phyloP scores from a whole-genome alignment of 2,888 invertebrate genomes.

The Dendrolimus pini region DNA sequence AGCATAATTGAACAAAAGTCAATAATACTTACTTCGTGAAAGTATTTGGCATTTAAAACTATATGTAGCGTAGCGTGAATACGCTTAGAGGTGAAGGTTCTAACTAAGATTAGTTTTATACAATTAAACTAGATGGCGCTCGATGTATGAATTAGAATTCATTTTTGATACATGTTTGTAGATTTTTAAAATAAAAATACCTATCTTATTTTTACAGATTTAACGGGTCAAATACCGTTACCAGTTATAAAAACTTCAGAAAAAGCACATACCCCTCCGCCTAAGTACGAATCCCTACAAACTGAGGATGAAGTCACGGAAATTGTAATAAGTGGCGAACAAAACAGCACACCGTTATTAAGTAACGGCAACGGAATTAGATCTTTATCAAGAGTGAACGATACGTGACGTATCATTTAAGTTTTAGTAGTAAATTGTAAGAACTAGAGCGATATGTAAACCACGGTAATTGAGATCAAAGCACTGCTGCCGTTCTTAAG shows the following conservation, averaged over 20 bases:
- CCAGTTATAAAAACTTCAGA: constrained; percentile 29
- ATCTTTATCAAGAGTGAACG: constrained; percentile 24
- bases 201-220: constrained; percentile 33
- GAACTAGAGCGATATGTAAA: background rate
- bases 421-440: background rate
- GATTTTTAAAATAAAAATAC: too few relatives aligned
- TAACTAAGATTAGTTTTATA: too few relatives aligned
- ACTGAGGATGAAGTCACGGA: constrained; percentile 47
- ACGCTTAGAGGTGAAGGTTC: too few relatives aligned
- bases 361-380: constrained; percentile 20
- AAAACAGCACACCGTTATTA: constrained; percentile 32
- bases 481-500: too few relatives aligned
- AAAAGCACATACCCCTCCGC: constrained; percentile 44
- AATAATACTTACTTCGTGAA: too few relatives aligned
- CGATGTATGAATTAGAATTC: too few relatives aligned
- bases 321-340: constrained; percentile 43
- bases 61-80: too few relatives aligned
- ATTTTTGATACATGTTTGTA: too few relatives aligned
- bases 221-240: constrained; percentile 54
- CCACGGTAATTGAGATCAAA: background rate
- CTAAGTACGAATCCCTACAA: constrained; percentile 47
- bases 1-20: too few relatives aligned
- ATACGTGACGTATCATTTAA: constrained; percentile 30
- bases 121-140: too few relatives aligned
- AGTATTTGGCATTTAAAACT: too few relatives aligned